Evolutionary conservation across 2,888 invertebrate species (phyloP).

Genomic region (Papilio demoleus): DNA sequence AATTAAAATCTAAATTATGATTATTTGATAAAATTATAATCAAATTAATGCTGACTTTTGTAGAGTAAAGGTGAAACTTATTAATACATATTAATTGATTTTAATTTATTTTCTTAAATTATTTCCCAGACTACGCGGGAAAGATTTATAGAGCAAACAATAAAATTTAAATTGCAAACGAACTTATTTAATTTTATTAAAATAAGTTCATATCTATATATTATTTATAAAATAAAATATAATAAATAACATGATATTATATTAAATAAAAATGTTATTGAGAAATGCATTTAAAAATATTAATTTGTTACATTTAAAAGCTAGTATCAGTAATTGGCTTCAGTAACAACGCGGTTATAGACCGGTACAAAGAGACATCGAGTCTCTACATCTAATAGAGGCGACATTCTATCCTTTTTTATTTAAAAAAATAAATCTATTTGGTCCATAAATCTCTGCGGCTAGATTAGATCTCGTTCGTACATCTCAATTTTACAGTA

Average conservation of each 20-base stretch:
- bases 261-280: too few relatives aligned
- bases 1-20: neutral
- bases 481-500: slow-evolving; percentile 80
- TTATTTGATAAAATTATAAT: neutral
- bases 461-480: slow-evolving; percentile 76
- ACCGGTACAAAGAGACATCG: slow-evolving; percentile 22
- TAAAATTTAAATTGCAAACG: neutral
- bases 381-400: slow-evolving; percentile 49
- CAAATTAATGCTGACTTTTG: slow-evolving; percentile 6
- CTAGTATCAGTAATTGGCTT: slow-evolving; percentile 37
- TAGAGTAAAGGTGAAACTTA: slow-evolving; percentile 1
- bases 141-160: slow-evolving; percentile 8
- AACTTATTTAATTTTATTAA: too few relatives aligned
- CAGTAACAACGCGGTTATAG: slow-evolving; percentile 31
- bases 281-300: too few relatives aligned
- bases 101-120: neutral
- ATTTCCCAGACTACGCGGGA: neutral
- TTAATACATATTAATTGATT: neutral
- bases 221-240: too few relatives aligned
- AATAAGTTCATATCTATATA: neutral
- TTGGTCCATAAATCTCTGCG: slow-evolving; percentile 70
- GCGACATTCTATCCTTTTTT: slow-evolving; percentile 51
- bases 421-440: slow-evolving; percentile 72
- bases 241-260: too few relatives aligned
- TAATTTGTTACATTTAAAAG: slow-evolving; percentile 5